These are phyloP conservation scores for Brotula barbata DNA, from an alignment of 2,797 vertebrate genomes.

Conservation along the genomic window DNA sequence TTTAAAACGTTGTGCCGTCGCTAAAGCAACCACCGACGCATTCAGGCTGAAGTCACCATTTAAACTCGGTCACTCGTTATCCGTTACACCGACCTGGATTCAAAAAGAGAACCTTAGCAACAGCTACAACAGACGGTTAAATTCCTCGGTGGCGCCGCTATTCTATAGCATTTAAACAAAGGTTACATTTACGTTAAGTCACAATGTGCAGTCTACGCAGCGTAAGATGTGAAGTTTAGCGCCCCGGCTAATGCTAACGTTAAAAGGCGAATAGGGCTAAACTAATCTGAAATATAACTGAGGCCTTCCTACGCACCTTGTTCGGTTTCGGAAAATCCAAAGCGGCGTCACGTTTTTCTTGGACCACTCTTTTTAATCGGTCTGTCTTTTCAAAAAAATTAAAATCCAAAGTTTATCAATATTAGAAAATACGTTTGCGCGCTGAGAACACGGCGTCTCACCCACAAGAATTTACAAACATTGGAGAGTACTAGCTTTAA, in stretches of 20 bases:
- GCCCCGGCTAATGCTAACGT: constrained; percentile 62
- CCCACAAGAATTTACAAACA: constrained; percentile 78
- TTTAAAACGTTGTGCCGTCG: too few relatives aligned
- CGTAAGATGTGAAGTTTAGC: constrained; percentile 47
- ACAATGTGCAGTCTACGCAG: not conserved
- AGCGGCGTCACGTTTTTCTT: constrained; percentile 39
- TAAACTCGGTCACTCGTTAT: too few relatives aligned
- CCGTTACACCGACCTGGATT: too few relatives aligned
- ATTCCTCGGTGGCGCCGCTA: constrained; percentile 56
- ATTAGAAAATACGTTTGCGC: constrained; percentile 78
- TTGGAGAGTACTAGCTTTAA: constrained; percentile 45
- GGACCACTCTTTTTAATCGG: constrained; percentile 16
- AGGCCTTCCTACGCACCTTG: constrained; percentile 39
- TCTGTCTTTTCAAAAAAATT: constrained; percentile 60
- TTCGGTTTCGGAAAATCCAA: constrained; percentile 39
- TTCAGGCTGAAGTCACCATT: too few relatives aligned
- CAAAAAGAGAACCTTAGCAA: constrained; percentile 10
- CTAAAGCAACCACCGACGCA: too few relatives aligned
- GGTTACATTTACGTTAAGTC: not conserved
- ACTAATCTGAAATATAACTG: not conserved
- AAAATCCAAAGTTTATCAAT: constrained; percentile 63
- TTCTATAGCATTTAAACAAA: constrained; percentile 5
- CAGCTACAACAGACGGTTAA: constrained; percentile 20
- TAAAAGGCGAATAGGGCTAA: constrained; percentile 12
- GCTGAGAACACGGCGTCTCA: constrained; percentile 69